phyloP scores from a whole-genome alignment of 2,113 vertebrate genomes.

The Sceloporus tristichus region DNA sequence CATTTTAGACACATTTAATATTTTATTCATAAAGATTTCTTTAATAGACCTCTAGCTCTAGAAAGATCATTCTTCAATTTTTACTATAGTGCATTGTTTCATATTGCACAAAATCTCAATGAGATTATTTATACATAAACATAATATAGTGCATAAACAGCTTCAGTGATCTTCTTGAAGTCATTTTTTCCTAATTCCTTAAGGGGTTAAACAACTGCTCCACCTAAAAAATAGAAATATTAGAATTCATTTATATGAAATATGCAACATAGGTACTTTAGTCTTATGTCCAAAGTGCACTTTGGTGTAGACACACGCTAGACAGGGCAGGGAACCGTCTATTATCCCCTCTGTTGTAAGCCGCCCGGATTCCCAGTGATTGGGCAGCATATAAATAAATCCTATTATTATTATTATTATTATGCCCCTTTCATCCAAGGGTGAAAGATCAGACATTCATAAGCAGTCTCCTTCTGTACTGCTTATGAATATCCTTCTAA shows the following conservation, averaged over 20 bases:
- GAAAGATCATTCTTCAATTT: neutral
- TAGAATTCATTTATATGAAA: neutral
- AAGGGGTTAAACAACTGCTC: slow-evolving; percentile 48
- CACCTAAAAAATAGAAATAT: slow-evolving; percentile 46
- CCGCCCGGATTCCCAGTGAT: too few relatives aligned
- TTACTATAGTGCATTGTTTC: neutral
- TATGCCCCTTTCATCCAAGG: too few relatives aligned
- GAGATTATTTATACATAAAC: neutral
- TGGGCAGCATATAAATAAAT: too few relatives aligned
- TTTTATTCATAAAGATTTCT: neutral
- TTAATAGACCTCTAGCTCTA: neutral
- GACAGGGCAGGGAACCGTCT: neutral
- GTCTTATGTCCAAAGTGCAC: too few relatives aligned
- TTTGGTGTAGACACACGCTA: neutral
- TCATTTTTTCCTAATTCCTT: slow-evolving; percentile 23
- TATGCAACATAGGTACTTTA: neutral
- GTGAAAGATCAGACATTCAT: too few relatives aligned
- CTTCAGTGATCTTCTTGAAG: neutral
- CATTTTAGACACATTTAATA: neutral
- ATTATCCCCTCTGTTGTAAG: too few relatives aligned
- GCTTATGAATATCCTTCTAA: too few relatives aligned
- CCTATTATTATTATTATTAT: too few relatives aligned
- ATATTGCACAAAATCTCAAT: slow-evolving; percentile 1
- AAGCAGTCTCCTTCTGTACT: too few relatives aligned
- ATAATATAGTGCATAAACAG: neutral